Evolutionary conservation across 2,888 invertebrate genomes (phyloP), one percentile per base, ranked within the genome.

Genomic region (Machimus atricapillus): DNA sequence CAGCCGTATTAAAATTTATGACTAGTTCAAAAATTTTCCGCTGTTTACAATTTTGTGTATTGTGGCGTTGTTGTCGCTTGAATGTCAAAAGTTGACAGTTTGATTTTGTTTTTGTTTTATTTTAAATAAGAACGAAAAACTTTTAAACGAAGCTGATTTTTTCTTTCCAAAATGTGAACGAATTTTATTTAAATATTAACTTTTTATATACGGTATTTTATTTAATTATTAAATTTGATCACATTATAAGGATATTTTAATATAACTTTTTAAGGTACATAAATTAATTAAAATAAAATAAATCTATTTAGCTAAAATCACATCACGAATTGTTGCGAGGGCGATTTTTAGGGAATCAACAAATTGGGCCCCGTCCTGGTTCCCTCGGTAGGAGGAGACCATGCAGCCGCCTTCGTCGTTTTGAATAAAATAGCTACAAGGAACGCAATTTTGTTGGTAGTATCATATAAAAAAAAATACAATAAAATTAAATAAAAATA

Each of bases 351-450:
- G 93, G 86, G 95, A 95, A 87, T 95, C 94, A 4, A 96, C 93
- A 91, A 96, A 98, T 87, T 95, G 94, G 31, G 93, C 93, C 86
- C 96, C 97, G 91, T 96, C 94, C 86, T 95, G 94, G 89, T 95
- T 94, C 0, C 94, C 93, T 88, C 94, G 95, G 91, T 98, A 98
- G 88, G 96, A 95, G 0, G 97, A 96, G 9, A 97, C 96, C 79
- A 97, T 95, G 74, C 96, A 95, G 16, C 98, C 98, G 43, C 98
- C 93, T 89, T 94, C 95, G 89, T 96, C 95, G 40, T 97, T 95
- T 90, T 96, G 95, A 56, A 98, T 97, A 86, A 96, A 96, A 92
- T 99, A 99, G 83, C 98, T 98, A 34, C n/a, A 5, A 34, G 7
- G 34, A 34, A 34, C 34, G 92, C 92, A 93, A 90, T 34, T 34